A percentile compares a stretch with the other conserved stretches of the same genome.
Conservation (phyloP, 2,888 invertebrate genomes). For the Aporophyla lueneburgensis region DNA sequence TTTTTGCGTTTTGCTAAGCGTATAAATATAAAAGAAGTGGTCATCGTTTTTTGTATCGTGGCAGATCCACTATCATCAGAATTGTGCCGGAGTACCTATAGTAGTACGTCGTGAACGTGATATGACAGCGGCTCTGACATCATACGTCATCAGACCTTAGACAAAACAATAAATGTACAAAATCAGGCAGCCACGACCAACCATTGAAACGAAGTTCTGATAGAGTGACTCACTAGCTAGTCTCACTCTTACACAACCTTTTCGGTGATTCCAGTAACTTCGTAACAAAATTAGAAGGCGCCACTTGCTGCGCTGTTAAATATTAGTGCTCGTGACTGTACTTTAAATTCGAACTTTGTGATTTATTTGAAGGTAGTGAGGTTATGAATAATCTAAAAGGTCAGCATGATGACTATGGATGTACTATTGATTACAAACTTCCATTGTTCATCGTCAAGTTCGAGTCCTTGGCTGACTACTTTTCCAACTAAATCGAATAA, state of each 20-base stretch:
- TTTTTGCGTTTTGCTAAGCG: neutral
- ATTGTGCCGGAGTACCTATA: neutral
- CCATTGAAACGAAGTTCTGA: too few species aligned
- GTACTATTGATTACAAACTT: neutral
- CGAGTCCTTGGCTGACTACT: neutral
- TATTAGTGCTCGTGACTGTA: neutral
- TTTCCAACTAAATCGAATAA: neutral
- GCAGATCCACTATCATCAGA: neutral
- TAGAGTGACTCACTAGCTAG: too few species aligned
- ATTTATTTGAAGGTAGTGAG: neutral
- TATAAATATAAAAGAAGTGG: neutral
- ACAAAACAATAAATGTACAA: too few species aligned
- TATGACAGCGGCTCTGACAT: too few species aligned
- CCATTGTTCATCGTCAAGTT: neutral
- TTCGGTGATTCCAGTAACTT: too few species aligned
- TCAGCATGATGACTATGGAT: neutral
- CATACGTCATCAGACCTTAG: too few species aligned
- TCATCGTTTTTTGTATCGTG: neutral
- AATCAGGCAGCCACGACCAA: too few species aligned
- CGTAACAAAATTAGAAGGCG: too few species aligned
- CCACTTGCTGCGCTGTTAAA: neutral
- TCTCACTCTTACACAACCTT: too few species aligned
- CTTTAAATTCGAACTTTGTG: neutral
- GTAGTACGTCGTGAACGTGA: neutral
- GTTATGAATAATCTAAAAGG: neutral